Evolutionary conservation across 2,797 vertebrate species (phyloP).

Genomic region (Acrossocheilus fasciatus): DNA sequence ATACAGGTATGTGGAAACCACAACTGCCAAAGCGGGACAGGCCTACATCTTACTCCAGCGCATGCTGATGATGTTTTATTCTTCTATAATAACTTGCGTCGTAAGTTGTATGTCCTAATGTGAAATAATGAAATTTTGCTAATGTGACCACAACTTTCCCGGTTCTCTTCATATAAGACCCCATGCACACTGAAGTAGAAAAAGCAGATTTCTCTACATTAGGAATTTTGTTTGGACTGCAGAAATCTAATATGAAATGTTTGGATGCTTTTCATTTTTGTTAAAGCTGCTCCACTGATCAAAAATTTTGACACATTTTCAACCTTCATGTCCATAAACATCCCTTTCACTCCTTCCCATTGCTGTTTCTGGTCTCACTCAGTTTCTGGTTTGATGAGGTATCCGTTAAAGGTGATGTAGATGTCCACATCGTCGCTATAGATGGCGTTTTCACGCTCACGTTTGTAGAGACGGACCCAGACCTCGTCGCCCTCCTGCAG

Average conservation of each 20-base stretch:
- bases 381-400: conserved; percentile 82
- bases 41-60: not conserved
- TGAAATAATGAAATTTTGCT: not conserved
- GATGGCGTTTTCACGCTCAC: conserved; percentile 90
- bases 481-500: conserved; percentile 83
- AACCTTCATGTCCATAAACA: not conserved
- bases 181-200: not conserved
- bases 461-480: conserved; percentile 92
- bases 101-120: not conserved
- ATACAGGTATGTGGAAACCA: not conserved
- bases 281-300: not conserved
- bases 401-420: conserved; percentile 95
- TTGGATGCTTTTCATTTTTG: conserved; percentile 6
- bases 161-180: not conserved
- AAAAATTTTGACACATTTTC: not conserved
- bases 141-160: not conserved
- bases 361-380: conserved; percentile 37
- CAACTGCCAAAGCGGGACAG: not conserved
- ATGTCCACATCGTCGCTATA: conserved; percentile 93
- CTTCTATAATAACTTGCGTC: not conserved
- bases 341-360: too few species aligned
- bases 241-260: not conserved
- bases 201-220: not conserved
- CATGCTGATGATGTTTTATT: not conserved
- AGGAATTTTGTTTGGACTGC: not conserved